Percentiles rank a stretch among this genome's conserved stretches.
Evolutionary conservation across 1,140 invertebrate genomes (phyloP).

Genomic region (Akabosia matsudoensis): DNA sequence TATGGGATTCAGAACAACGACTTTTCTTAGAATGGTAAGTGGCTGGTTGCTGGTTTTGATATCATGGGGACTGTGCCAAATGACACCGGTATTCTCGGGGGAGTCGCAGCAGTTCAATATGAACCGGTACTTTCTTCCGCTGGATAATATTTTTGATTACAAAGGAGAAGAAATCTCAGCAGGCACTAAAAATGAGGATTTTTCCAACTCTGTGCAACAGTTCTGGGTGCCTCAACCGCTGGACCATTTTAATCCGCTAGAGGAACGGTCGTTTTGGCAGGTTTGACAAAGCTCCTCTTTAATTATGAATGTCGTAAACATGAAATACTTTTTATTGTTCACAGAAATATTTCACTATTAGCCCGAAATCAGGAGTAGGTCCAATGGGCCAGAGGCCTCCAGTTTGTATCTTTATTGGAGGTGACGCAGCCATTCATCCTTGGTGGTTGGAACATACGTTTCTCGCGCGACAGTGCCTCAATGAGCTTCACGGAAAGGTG

Average conservation of each 20-base stretch:
- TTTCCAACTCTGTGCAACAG: neutral
- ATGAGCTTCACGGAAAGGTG: neutral
- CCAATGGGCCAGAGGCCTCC: neutral
- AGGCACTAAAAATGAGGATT: neutral
- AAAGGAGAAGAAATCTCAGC: neutral
- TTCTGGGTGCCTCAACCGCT: neutral
- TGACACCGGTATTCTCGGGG: too few relatives aligned
- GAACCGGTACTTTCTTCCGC: neutral
- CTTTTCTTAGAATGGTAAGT: too few relatives aligned
- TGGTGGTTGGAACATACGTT: neutral
- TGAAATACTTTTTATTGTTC: neutral
- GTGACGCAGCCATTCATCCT: neutral
- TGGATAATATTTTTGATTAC: constrained; percentile 6
- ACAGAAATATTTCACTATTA: neutral
- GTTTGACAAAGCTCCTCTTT: too few relatives aligned
- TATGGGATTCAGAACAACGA: too few relatives aligned
- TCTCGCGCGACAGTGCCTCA: neutral
- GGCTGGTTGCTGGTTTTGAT: too few relatives aligned
- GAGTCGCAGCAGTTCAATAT: too few relatives aligned
- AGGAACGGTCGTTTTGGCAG: neutral
- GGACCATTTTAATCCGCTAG: constrained; percentile 6
- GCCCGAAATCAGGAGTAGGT: neutral
- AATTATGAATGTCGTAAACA: too few relatives aligned
- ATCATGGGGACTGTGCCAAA: too few relatives aligned
- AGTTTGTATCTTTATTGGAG: constrained; percentile 10